Evolutionary conservation across 30 jellyfish, hydroid and myxozoan species (phyloP).

Genomic region (Cassiopea andromeda): DNA sequence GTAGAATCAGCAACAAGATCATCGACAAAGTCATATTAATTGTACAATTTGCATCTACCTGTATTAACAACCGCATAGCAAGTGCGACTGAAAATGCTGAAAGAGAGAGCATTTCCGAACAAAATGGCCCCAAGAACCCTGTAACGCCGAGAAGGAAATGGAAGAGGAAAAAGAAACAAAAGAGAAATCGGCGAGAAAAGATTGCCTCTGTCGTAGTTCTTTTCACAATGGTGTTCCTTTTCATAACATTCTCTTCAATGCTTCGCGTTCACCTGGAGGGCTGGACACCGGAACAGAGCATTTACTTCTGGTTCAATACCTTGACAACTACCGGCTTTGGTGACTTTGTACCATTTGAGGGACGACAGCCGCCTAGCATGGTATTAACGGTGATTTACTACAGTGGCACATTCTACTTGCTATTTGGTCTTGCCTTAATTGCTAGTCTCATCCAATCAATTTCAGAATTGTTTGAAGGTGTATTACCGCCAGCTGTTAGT

Average conservation of each 20-base stretch:
- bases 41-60: not conserved
- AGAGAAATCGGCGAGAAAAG: not conserved
- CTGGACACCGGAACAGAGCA: conserved; percentile 61
- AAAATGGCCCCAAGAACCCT: not conserved
- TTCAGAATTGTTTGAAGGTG: conserved; percentile 57
- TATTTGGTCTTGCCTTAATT: conserved; percentile 67
- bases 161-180: too few relatives aligned
- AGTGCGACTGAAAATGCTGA: not conserved
- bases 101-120: not conserved
- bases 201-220: conserved; percentile 1
- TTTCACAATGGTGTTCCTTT: conserved; percentile 17
- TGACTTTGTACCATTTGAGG: conserved; percentile 71
- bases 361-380: conserved; percentile 44
- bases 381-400: conserved; percentile 40
- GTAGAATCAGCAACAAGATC: conserved; percentile 50
- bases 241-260: conserved; percentile 30
- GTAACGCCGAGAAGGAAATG: not conserved
- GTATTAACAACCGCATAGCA: not conserved
- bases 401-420: conserved; percentile 63
- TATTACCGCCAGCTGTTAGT: conserved; percentile 44
- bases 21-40: conserved; percentile 26
- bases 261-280: conserved; percentile 53
- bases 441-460: conserved; percentile 69
- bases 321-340: conserved; percentile 71
- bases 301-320: conserved; percentile 71